Evolutionary conservation across 2,888 invertebrate species (phyloP).

Genomic region (Acanthosepion esculentum): DNA sequence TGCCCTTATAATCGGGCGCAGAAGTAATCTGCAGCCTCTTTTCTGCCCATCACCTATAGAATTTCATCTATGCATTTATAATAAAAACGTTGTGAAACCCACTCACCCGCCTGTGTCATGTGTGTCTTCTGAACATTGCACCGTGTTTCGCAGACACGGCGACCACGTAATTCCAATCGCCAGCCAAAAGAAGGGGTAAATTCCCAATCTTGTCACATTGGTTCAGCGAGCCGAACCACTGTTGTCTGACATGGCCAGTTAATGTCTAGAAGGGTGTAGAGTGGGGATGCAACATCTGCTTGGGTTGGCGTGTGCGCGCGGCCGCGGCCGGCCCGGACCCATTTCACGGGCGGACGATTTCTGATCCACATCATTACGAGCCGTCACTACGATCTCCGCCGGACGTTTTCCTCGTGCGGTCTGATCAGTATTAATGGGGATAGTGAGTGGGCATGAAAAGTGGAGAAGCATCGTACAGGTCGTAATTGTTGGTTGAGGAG

Average conservation of each 20-base stretch:
- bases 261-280: not conserved
- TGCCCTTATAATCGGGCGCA: not conserved
- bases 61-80: not conserved
- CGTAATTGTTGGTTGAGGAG: not conserved
- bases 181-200: not conserved
- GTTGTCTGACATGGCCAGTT: constrained; percentile 33
- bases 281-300: not conserved
- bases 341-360: not conserved
- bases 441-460: not conserved
- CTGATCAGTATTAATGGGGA: not conserved
- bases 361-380: constrained; percentile 33
- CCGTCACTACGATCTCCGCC: constrained; percentile 33
- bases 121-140: not conserved
- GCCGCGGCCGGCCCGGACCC: not conserved
- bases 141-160: not conserved
- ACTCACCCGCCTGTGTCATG: not conserved
- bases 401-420: not conserved
- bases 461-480: not conserved
- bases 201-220: constrained; percentile 22
- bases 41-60: not conserved
- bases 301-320: not conserved
- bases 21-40: not conserved
- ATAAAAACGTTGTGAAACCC: not conserved
- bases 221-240: not conserved
- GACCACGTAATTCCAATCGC: not conserved